phyloP scores from a whole-genome alignment of 2,888 invertebrate species.

The Ormyrus pomaceus region DNA sequence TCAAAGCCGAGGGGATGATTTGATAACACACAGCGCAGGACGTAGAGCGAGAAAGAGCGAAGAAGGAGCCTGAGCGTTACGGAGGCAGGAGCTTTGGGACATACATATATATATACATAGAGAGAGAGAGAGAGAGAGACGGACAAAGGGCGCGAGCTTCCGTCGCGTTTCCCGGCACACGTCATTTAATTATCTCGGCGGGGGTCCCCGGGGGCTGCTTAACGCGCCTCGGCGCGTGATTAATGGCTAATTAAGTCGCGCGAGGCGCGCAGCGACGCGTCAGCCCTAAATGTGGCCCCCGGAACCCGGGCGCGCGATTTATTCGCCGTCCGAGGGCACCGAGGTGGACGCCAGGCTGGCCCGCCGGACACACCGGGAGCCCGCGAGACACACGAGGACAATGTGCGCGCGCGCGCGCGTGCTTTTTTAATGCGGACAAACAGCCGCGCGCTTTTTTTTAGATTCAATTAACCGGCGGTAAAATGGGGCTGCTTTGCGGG shows the following conservation, averaged over 20 bases:
- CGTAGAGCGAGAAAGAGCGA: background rate
- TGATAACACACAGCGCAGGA: conserved; percentile 12
- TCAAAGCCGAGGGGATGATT: conserved; percentile 5
- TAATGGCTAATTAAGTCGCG: conserved; percentile 62
- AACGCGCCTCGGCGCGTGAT: conserved; percentile 53
- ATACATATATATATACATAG: too few relatives aligned
- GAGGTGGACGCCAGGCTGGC: too few relatives aligned
- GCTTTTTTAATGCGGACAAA: too few relatives aligned
- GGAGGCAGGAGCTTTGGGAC: too few relatives aligned
- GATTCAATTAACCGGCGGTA: too few relatives aligned
- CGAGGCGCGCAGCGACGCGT: conserved; percentile 38
- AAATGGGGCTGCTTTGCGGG: too few relatives aligned
- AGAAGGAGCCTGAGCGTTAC: background rate
- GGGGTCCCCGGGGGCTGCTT: background rate
- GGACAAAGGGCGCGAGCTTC: conserved; percentile 18
- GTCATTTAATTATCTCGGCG: conserved; percentile 60
- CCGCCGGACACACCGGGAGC: background rate
- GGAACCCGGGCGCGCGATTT: background rate
- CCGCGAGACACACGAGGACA: too few relatives aligned
- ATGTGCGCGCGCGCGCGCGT: too few relatives aligned
- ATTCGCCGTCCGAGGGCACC: background rate
- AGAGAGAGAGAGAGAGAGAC: conserved; percentile 6
- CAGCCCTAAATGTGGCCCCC: background rate
- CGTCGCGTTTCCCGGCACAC: conserved; percentile 24
- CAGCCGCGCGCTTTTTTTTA: too few relatives aligned